Conservation (phyloP, 2,113 vertebrate species). For the Tragelaphus strepsiceros region DNA sequence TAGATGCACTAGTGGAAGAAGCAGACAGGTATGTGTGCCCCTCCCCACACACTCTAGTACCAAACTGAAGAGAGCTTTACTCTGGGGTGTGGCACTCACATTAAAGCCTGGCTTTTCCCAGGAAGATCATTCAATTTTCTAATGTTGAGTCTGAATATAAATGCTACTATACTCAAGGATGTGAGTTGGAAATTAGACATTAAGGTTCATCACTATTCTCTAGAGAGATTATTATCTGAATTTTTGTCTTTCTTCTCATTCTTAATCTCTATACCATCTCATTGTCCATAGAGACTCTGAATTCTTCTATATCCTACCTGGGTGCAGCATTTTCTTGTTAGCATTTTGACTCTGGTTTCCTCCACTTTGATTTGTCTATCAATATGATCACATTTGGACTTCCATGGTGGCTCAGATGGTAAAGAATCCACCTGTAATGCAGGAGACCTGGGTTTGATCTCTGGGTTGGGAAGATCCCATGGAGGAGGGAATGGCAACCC, state of each 20-base stretch:
- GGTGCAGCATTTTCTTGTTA: not conserved
- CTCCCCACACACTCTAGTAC: not conserved
- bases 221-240: not conserved
- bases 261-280: not conserved
- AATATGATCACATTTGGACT: not conserved
- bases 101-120: not conserved
- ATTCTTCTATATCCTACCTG: not conserved
- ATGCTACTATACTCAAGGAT: not conserved
- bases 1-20: not conserved
- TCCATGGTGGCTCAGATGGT: not conserved
- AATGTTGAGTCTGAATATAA: not conserved
- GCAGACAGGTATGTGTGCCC: not conserved
- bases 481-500: not conserved
- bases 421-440: not conserved
- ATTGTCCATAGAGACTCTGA: not conserved
- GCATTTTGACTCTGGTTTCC: not conserved
- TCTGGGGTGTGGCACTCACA: not conserved
- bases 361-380: not conserved
- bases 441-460: not conserved
- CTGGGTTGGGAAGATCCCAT: not conserved
- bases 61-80: not conserved
- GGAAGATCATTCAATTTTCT: not conserved
- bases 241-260: not conserved
- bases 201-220: not conserved
- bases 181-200: not conserved